Evolutionary conservation across 2,797 vertebrate genomes (phyloP).

Genomic region (Tenualosa ilisha): DNA sequence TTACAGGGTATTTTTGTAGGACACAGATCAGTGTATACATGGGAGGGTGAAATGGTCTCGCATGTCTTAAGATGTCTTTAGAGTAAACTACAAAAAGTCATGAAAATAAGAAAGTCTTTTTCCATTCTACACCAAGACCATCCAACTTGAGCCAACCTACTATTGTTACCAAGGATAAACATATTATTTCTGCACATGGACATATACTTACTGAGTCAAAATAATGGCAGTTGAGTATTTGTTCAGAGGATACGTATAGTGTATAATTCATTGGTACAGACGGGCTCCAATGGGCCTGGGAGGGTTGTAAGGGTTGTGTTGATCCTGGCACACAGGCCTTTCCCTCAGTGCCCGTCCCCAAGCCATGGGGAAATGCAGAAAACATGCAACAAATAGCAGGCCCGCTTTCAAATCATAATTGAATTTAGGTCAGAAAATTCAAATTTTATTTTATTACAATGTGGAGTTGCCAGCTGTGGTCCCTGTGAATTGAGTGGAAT

Average conservation of each 20-base stretch:
- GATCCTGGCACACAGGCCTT: slow-evolving; percentile 59
- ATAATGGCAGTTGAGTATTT: slow-evolving; percentile 50
- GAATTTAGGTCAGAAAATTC: background rate
- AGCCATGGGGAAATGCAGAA: slow-evolving; percentile 51
- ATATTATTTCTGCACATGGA: slow-evolving; percentile 60
- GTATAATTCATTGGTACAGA: slow-evolving; percentile 63
- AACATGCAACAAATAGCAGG: slow-evolving; percentile 24
- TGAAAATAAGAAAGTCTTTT: background rate
- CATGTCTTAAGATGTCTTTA: background rate
- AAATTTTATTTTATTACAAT: slow-evolving; percentile 24
- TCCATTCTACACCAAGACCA: background rate
- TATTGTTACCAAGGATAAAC: slow-evolving; percentile 56
- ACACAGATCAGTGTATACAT: slow-evolving; percentile 3
- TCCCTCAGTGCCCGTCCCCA: slow-evolving; percentile 57
- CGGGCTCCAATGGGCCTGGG: slow-evolving; percentile 52
- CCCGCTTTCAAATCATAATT: background rate
- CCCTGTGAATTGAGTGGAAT: background rate
- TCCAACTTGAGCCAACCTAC: slow-evolving; percentile 40
- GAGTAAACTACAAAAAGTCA: background rate
- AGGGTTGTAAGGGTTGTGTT: slow-evolving; percentile 55
- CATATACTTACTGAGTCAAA: slow-evolving; percentile 56
- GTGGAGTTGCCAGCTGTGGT: slow-evolving; percentile 27
- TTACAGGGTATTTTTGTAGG: background rate
- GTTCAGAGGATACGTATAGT: slow-evolving; percentile 22
- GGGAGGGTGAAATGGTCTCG: background rate